Evolutionary conservation across 2,113 vertebrate species (phyloP), one percentile per base, ranked within the genome.

Genomic region (Neodon shergylaensis): DNA sequence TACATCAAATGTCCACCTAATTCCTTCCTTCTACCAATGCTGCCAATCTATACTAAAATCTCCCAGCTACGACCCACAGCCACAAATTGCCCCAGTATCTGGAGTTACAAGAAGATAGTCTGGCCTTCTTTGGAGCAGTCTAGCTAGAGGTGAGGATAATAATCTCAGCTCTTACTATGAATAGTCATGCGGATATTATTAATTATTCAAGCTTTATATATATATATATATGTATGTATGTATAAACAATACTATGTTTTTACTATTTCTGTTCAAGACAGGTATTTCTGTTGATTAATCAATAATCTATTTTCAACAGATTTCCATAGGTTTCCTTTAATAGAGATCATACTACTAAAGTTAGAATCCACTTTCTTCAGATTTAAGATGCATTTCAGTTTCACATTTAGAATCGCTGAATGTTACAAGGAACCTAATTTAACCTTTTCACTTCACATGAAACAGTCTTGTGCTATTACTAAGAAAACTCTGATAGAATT

Each of bases 341-440:
- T 44, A 88, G 4, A 93, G 31, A 96, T 88, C 91, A 86, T n/a
- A 73, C 16, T 39, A 92, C 17, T 84, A 89, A 77, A 72, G 21
- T 87, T 83, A 83, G 58, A 91, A 92, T 91, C 7, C 19, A 90
- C 72, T 10, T 52, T 91, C 33, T 49, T 81, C 47, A 86, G 85
- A 76, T 63, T 65, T 79, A 36, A 92, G 31, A 83, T 78, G 52
- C 58, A 84, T 54, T 91, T 93, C 85, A 70, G 63, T 70, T 47
- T 93, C 84, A 89, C 21, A 90, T 83, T 97, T 93, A 86, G 26
- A 66, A 85, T 13, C 54, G 17, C 36, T 93, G 22, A 94, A 54
- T 66, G 88, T 61, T 94, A 65, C 10, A 68, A 84, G 78, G 8
- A 91, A 73, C 86, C 49, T 81, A 87, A 94, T 72, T 61, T 88